A percentile compares a stretch with the other conserved stretches of the same genome.
phyloP scores from a whole-genome alignment of 2,797 vertebrate species.

The Labroides dimidiatus region DNA sequence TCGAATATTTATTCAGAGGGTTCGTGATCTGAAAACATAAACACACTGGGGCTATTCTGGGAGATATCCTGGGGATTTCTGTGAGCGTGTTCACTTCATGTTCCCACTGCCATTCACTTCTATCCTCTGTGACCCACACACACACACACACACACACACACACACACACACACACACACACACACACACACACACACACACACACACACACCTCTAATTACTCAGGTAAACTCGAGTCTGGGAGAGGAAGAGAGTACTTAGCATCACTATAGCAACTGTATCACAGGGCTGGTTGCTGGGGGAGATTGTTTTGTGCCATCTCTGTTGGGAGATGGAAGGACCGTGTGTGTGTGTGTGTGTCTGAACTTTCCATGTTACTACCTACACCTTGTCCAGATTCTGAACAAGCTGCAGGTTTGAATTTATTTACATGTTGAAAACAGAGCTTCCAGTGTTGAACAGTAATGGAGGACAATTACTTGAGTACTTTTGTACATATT shows the following conservation, averaged over 20 bases:
- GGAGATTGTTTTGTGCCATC: conserved; percentile 72
- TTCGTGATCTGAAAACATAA: conserved; percentile 7
- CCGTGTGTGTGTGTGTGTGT: conserved; percentile 27
- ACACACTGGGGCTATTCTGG: conserved; percentile 37
- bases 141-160: conserved; percentile 40
- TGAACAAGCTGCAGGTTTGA: background rate
- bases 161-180: conserved; percentile 42
- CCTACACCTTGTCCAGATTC: background rate
- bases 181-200: too few relatives aligned
- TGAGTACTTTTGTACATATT: too few relatives aligned
- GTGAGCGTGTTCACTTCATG: conserved; percentile 33
- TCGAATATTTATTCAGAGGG: too few relatives aligned
- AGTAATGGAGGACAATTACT: too few relatives aligned
- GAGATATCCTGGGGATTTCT: conserved; percentile 42
- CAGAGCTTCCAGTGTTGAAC: too few relatives aligned
- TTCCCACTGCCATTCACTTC: conserved; percentile 32
- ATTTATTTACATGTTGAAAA: too few relatives aligned
- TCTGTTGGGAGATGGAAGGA: conserved; percentile 53
- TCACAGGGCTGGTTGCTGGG: conserved; percentile 71
- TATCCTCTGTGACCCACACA: background rate
- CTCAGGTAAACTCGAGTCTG: conserved; percentile 68
- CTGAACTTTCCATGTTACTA: conserved; percentile 16
- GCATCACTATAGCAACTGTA: conserved; percentile 80
- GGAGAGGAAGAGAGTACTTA: conserved; percentile 75
- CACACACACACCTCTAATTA: conserved; percentile 60